These are phyloP conservation scores for Epiperipatus broadwayi DNA, from an alignment of 2,888 invertebrate genomes.

Conservation along the genomic window DNA sequence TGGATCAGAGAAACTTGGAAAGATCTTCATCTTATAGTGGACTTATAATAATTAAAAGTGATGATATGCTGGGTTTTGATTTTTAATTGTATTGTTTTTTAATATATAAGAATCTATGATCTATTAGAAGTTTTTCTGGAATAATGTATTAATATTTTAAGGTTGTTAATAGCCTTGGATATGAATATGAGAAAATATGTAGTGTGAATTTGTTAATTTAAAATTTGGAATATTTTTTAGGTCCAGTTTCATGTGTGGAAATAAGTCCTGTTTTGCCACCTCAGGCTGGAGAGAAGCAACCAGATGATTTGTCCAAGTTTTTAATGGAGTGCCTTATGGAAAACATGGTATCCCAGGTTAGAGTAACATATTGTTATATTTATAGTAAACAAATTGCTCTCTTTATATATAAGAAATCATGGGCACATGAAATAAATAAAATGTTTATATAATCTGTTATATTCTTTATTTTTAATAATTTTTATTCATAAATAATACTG, in stretches of 20 bases:
- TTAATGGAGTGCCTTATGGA: slow-evolving; percentile 73
- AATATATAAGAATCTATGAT: too few relatives aligned
- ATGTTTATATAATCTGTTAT: slow-evolving; percentile 12
- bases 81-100: too few relatives aligned
- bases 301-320: slow-evolving; percentile 62
- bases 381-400: not conserved
- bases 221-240: slow-evolving; percentile 30
- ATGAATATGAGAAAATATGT: too few relatives aligned
- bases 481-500: too few relatives aligned
- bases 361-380: too few relatives aligned
- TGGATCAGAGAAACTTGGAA: too few relatives aligned
- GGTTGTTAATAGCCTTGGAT: too few relatives aligned
- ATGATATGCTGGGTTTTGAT: too few relatives aligned
- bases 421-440: slow-evolving; percentile 3
- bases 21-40: too few relatives aligned
- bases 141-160: too few relatives aligned
- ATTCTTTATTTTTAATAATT: slow-evolving; percentile 11
- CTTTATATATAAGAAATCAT: slow-evolving; percentile 7
- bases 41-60: too few relatives aligned
- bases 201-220: not conserved
- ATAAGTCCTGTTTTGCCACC: slow-evolving; percentile 48
- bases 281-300: slow-evolving; percentile 58
- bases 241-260: slow-evolving; percentile 56
- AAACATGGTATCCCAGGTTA: slow-evolving; percentile 66
- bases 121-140: too few relatives aligned